Conservation (phyloP, 2,888 invertebrate genomes). For the Pristionchus exspectatus region DNA sequence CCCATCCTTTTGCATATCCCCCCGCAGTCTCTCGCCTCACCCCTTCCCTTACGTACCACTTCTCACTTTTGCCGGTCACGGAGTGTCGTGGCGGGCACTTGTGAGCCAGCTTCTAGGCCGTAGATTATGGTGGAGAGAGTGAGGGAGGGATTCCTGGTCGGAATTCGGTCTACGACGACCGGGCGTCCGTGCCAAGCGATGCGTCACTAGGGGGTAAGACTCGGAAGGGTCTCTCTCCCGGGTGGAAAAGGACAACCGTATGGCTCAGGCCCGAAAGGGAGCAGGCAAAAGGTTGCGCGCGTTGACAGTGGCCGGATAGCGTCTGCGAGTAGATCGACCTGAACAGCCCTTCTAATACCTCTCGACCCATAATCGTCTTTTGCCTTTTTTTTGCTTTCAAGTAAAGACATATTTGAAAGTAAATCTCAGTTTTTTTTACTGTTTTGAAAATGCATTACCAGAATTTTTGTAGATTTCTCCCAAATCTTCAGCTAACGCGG, state of each 20-base stretch:
- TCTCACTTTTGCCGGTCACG: conserved; percentile 61
- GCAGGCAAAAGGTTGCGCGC: conserved; percentile 75
- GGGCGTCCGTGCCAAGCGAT: conserved; percentile 72
- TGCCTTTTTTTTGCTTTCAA: conserved; percentile 28
- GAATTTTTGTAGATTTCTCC: too few relatives aligned
- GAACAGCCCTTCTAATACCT: conserved; percentile 65
- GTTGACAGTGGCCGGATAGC: conserved; percentile 73
- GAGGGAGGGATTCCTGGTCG: conserved; percentile 67
- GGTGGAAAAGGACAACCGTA: conserved; percentile 72
- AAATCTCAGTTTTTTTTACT: too few relatives aligned
- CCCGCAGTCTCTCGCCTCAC: not conserved
- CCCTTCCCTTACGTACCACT: conserved; percentile 2
- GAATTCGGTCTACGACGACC: conserved; percentile 67
- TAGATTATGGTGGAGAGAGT: conserved; percentile 68
- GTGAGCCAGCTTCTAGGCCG: conserved; percentile 72
- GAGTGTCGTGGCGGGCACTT: conserved; percentile 52
- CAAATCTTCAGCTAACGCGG: too few relatives aligned
- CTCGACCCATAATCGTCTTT: conserved; percentile 65
- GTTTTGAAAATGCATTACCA: too few relatives aligned
- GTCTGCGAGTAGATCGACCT: conserved; percentile 63
- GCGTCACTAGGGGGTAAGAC: conserved; percentile 67
- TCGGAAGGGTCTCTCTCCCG: conserved; percentile 65
- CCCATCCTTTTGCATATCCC: not conserved
- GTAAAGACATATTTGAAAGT: too few relatives aligned
- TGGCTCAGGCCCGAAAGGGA: conserved; percentile 76